phyloP scores from a whole-genome alignment of 2,888 invertebrate genomes.

The Eristalinus aeneus region DNA sequence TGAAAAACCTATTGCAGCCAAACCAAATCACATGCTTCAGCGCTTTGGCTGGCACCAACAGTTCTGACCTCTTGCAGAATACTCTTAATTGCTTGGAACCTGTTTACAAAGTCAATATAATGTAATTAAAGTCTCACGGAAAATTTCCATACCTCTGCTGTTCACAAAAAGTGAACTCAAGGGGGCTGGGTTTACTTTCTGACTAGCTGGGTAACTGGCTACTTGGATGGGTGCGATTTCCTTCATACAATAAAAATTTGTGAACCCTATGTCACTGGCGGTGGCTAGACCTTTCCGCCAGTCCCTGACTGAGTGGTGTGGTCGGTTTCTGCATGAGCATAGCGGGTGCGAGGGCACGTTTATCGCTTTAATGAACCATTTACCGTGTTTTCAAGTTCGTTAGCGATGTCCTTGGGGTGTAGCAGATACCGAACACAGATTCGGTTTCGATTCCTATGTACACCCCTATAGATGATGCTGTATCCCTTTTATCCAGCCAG shows the following conservation, averaged over 20 bases:
- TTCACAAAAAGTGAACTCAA: conserved; percentile 3
- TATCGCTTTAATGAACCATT: conserved; percentile 70
- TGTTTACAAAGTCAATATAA: conserved; percentile 52
- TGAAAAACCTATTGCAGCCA: neutral
- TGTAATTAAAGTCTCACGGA: conserved; percentile 50
- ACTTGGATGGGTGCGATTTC: neutral
- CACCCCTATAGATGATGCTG: conserved; percentile 12
- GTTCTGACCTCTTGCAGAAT: conserved; percentile 41
- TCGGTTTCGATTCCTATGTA: conserved; percentile 37
- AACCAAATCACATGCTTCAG: neutral
- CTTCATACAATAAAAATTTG: conserved; percentile 12
- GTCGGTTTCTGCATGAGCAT: conserved; percentile 21
- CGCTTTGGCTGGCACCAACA: conserved; percentile 7
- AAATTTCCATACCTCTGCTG: conserved; percentile 29
- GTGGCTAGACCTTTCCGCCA: neutral
- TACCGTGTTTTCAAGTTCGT: conserved; percentile 69
- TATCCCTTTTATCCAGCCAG: conserved; percentile 60
- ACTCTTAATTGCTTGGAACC: conserved; percentile 49
- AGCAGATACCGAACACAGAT: conserved; percentile 45
- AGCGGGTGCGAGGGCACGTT: conserved; percentile 40
- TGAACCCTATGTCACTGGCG: neutral
- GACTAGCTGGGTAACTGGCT: too few species aligned
- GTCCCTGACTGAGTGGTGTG: conserved; percentile 18
- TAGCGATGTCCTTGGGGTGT: conserved; percentile 66
- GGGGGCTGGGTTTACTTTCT: too few species aligned